These are phyloP conservation scores for Lithodes maja DNA, from an alignment of 2,888 invertebrate species.

Conservation along the genomic window DNA sequence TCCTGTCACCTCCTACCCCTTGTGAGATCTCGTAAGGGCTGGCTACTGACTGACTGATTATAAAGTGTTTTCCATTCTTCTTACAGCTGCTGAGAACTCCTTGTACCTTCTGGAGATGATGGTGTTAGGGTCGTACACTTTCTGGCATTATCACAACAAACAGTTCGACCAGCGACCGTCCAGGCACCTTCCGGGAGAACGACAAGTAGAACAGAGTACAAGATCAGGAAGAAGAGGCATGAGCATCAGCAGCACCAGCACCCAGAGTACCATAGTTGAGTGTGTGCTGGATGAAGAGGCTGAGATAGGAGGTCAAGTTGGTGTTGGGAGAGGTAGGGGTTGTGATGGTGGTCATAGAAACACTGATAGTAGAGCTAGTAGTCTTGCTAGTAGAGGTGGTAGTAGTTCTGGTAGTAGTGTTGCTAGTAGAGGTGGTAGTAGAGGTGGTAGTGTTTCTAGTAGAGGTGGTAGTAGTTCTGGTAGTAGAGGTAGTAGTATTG, in stretches of 20 bases:
- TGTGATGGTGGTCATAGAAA: neutral
- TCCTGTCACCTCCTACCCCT: too few relatives aligned
- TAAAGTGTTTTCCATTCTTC: too few relatives aligned
- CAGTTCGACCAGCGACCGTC: neutral
- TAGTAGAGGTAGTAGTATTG: neutral
- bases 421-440: neutral
- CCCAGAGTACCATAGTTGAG: neutral
- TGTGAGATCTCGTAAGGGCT: too few relatives aligned
- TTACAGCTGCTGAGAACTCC: slow-evolving; percentile 55
- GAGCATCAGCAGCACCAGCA: neutral
- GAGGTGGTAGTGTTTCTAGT: neutral
- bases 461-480: too few relatives aligned
- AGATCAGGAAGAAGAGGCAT: neutral
- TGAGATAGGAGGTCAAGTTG: neutral
- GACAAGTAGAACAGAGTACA: neutral
- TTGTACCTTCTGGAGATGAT: slow-evolving; percentile 60
- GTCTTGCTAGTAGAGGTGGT: neutral
- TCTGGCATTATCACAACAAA: slow-evolving; percentile 44
- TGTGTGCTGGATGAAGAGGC: neutral
- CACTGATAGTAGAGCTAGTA: neutral
- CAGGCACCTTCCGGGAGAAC: neutral
- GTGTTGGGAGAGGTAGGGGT: neutral
- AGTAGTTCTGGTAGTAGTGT: neutral
- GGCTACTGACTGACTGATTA: too few relatives aligned
- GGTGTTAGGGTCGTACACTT: slow-evolving; percentile 50